phyloP scores from a whole-genome alignment of 2,113 vertebrate genomes.

The Pluvialis apricaria region DNA sequence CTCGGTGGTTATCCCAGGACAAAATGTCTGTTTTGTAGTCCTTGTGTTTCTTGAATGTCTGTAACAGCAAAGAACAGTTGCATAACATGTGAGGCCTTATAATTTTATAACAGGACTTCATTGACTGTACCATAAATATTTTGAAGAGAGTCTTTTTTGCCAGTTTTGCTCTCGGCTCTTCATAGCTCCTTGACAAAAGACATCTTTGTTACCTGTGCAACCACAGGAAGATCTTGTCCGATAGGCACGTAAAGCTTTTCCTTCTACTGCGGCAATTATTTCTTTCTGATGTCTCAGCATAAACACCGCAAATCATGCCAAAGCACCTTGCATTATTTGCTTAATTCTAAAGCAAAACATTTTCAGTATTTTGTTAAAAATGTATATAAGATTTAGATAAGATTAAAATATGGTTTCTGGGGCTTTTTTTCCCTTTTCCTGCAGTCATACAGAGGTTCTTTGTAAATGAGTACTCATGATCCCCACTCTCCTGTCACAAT shows the following conservation, averaged over 20 bases:
- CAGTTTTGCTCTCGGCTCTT: not conserved
- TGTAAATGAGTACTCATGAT: not conserved
- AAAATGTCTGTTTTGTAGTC: not conserved
- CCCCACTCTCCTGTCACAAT: not conserved
- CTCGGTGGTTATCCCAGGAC: not conserved
- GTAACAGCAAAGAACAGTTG: not conserved
- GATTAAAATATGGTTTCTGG: not conserved
- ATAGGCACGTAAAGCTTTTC: not conserved
- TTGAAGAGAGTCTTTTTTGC: not conserved
- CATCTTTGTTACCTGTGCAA: not conserved
- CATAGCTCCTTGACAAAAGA: not conserved
- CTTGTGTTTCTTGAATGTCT: not conserved
- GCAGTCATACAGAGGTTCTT: not conserved
- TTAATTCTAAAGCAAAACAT: not conserved
- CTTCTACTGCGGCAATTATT: not conserved
- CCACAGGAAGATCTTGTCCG: not conserved
- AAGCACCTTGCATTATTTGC: not conserved
- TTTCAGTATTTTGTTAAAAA: not conserved
- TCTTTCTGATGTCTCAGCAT: not conserved
- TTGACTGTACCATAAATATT: not conserved
- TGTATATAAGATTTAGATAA: not conserved
- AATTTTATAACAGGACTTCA: not conserved
- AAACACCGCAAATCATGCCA: not conserved
- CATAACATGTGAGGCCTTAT: not conserved
- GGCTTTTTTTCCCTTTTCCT: accelerated